Conservation (phyloP, 2,888 invertebrate species). For the Drosophila subsilvestris region DNA sequence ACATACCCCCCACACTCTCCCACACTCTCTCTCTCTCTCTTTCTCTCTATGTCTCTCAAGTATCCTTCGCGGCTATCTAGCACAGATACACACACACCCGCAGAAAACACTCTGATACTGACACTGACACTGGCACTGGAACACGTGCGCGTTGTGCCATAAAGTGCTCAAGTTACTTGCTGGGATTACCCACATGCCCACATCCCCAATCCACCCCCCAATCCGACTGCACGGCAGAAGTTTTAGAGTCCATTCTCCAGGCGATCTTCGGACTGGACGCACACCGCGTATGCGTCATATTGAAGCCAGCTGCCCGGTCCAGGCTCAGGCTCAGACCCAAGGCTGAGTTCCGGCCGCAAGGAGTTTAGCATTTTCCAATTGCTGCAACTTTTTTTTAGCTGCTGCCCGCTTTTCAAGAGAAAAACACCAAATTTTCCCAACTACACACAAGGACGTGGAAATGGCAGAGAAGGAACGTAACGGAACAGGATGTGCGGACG, state of each 20-base stretch:
- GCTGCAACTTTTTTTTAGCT: slow-evolving; percentile 69
- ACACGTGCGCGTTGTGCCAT: slow-evolving; percentile 61
- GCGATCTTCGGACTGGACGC: slow-evolving; percentile 47
- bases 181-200: slow-evolving; percentile 54
- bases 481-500: slow-evolving; percentile 74
- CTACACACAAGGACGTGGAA: slow-evolving; percentile 43
- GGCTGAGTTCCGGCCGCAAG: slow-evolving; percentile 28
- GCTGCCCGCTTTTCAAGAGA: slow-evolving; percentile 28
- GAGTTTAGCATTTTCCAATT: slow-evolving; percentile 67
- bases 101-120: slow-evolving; percentile 22
- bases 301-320: slow-evolving; percentile 28
- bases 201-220: background rate
- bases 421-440: slow-evolving; percentile 49
- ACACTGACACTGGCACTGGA: slow-evolving; percentile 28
- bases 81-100: slow-evolving; percentile 16
- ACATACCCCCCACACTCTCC: background rate
- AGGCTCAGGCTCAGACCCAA: slow-evolving; percentile 17
- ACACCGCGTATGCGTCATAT: slow-evolving; percentile 72
- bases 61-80: slow-evolving; percentile 22
- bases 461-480: slow-evolving; percentile 38
- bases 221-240: background rate
- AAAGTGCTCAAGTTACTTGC: slow-evolving; percentile 75
- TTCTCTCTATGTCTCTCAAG: slow-evolving; percentile 18
- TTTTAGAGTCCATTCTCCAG: slow-evolving; percentile 9
- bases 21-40: background rate